Evolutionary conservation across 30 jellyfish, hydroid and myxozoan genomes (phyloP).

Genomic region (Catostylus mosaicus): DNA sequence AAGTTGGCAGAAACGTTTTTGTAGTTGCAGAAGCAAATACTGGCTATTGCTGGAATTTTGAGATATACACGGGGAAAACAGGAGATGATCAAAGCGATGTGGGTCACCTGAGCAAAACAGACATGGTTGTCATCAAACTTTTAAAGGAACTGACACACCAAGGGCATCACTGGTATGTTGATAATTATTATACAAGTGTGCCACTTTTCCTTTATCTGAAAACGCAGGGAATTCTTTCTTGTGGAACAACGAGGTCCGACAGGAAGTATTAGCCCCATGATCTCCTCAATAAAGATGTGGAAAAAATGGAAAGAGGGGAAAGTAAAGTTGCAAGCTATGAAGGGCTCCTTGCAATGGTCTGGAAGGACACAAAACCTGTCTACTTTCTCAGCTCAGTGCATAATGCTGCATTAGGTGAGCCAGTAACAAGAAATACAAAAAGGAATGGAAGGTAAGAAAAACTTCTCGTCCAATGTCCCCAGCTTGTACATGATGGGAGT

Average conservation of each 20-base stretch:
- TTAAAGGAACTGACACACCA: too few species aligned
- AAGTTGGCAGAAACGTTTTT: conserved; percentile 35
- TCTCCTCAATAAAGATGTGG: neutral
- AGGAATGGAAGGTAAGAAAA: conserved; percentile 29
- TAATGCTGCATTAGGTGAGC: neutral
- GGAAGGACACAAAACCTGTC: conserved; percentile 29
- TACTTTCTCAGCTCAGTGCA: neutral
- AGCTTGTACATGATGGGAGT: conserved; percentile 49
- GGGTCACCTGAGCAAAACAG: too few species aligned
- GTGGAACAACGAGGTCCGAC: neutral
- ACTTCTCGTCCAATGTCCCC: conserved; percentile 27
- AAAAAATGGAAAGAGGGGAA: conserved; percentile 24
- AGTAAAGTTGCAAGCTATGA: conserved; percentile 4
- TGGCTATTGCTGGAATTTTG: conserved; percentile 35
- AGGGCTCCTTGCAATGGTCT: conserved; percentile 11
- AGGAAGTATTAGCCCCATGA: neutral
- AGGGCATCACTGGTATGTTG: too few species aligned
- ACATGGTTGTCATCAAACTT: too few species aligned
- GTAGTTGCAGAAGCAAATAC: conserved; percentile 25
- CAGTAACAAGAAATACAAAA: conserved; percentile 14
- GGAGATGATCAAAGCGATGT: too few species aligned
- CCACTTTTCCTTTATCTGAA: neutral
- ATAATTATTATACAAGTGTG: neutral
- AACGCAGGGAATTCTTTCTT: neutral
- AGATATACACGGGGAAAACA: conserved; percentile 3